Evolutionary conservation across 2,113 vertebrate species (phyloP), one percentile per base, ranked within the genome.

Genomic region (Silurus asotus): DNA sequence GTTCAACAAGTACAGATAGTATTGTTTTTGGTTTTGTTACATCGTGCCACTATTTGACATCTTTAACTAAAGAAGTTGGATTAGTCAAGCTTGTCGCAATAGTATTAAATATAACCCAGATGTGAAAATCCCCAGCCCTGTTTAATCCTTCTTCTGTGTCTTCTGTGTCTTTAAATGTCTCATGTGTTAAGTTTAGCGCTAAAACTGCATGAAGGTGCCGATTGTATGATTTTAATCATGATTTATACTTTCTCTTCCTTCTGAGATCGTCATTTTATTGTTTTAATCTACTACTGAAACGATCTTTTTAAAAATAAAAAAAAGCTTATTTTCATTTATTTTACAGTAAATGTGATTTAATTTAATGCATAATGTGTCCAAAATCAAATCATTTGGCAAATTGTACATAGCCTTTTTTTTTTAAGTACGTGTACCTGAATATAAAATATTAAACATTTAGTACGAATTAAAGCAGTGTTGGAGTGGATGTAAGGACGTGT

Each of bases 291-390:
- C 95, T 96, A 95, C 94, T 95, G 93, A 89, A 48, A 72, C 5
- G 13, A 10, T 14, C 64, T 67, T 70, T 6, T 25, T n/a, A 8
- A 64, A 64, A n/a, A 8, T 64, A 9, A 37, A 37, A 37, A 37
- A 37, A 37, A 37, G 37, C 37, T 37, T 6, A 10, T 95, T 95
- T 93, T 94, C 94, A 19, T 61, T 81, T 70, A 67, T 59, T 72
- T 37, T 59, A 49, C 55, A 81, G 59, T 76, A 69, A 93, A 93
- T 94, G 37, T 37, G 92, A 94, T 94, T 95, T 92, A 96, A 94
- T 95, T 95, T 84, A 96, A 96, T 95, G 96, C 95, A 96, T 94
- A 96, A 88, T 92, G 93, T 95, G 93, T 94, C 94, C 95, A 77
- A 81, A 37, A 93, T 91, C 94, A 95, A 95, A 95, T 95, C 96